These are phyloP conservation scores for Henricia sp. DNA, from an alignment of 53 echinoderm and acorn worm genomes.

Conservation along the genomic window DNA sequence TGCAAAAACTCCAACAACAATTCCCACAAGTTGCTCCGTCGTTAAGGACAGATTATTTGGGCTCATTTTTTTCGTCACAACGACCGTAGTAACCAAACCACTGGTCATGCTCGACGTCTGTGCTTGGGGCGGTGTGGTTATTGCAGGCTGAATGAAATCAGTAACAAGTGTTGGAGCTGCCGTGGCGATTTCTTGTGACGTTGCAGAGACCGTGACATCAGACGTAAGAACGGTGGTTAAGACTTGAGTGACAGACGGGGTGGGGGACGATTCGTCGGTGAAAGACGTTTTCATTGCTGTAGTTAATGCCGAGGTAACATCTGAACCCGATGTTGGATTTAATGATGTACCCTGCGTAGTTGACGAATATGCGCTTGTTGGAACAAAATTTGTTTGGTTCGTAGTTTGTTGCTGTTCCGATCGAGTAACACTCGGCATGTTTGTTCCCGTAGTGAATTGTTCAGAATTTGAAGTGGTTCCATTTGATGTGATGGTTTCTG, in stretches of 20 bases:
- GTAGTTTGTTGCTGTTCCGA: too few species aligned
- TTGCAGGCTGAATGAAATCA: not conserved
- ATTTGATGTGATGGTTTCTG: too few species aligned
- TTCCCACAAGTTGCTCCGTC: conserved; percentile 35
- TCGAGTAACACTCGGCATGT: too few species aligned
- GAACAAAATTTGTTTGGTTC: too few species aligned
- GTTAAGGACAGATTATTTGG: not conserved
- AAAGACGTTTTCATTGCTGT: not conserved
- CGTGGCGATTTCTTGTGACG: not conserved
- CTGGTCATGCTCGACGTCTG: not conserved
- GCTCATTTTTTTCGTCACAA: not conserved
- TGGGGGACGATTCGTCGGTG: not conserved
- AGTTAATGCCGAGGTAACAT: too few species aligned
- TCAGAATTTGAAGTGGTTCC: too few species aligned
- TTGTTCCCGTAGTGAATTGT: too few species aligned
- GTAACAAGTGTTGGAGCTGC: not conserved
- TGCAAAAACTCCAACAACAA: conserved; percentile 10
- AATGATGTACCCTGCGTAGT: too few species aligned
- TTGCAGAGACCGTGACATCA: too few species aligned
- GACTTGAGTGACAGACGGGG: not conserved
- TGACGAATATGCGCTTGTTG: too few species aligned
- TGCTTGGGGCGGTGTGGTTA: not conserved
- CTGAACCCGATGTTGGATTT: too few species aligned
- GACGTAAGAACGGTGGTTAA: too few species aligned
- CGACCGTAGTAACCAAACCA: not conserved